These are phyloP conservation scores for Antrozous pallidus DNA, from an alignment of 2,797 vertebrate genomes.

Conservation along the genomic window DNA sequence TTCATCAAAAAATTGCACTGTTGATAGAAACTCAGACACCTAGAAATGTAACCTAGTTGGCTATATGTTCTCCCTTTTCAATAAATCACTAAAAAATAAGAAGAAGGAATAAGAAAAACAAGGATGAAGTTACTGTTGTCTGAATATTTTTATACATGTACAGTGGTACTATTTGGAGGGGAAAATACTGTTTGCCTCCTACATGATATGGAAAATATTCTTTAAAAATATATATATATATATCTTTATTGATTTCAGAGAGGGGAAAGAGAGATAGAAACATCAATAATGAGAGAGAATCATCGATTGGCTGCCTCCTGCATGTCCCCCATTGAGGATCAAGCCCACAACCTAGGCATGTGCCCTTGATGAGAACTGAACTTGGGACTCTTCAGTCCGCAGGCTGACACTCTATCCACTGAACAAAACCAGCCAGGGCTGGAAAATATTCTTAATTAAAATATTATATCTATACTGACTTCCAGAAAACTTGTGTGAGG, in stretches of 20 bases:
- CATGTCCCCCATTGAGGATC: no score
- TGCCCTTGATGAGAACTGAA: no score
- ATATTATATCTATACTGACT: background rate
- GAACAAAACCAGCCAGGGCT: no score
- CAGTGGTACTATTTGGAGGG: background rate
- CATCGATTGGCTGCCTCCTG: no score
- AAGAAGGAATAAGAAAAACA: background rate
- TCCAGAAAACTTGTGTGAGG: background rate
- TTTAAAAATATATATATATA: background rate
- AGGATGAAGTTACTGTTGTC: background rate
- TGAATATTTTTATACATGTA: background rate
- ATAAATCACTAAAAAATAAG: constrained; percentile 29
- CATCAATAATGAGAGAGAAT: no score
- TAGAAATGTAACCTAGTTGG: background rate
- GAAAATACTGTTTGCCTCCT: background rate
- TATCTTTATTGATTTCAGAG: no score
- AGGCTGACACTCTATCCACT: no score
- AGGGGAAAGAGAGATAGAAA: no score
- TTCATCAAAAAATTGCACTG: constrained; percentile 48
- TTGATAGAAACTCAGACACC: constrained; percentile 22
- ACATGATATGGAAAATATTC: background rate
- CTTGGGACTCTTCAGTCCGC: no score
- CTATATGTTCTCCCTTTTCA: constrained; percentile 3
- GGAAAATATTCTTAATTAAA: background rate
- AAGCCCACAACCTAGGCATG: no score